Base-by-base conservation (phyloP, 1,140 invertebrate genomes). In the Arion vulgaris region DNA sequence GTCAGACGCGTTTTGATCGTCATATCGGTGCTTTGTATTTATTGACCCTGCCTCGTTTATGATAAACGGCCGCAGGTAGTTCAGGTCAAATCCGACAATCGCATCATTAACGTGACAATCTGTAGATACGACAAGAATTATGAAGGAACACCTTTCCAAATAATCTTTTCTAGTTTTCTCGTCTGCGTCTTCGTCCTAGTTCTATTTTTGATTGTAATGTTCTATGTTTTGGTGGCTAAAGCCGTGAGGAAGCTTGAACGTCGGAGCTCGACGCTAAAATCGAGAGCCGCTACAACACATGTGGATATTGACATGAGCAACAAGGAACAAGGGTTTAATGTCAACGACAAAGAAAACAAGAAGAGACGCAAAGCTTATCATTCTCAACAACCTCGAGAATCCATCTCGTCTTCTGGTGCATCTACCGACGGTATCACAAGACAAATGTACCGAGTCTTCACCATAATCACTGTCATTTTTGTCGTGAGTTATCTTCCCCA, bases 101-200 rank as follows among this genome's bases (percentile, higher is more conserved):
- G 15, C 45, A 32, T 77, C 1, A 49, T 77, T 9, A 57, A 77
- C 74, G 26, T 57, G 1, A 77, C 74, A 45, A 77, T 77, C 74
- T 77, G 74, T 32, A 28, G 74, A 9, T 32, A 28, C 74, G 74
- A 77, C 15, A 5, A 77, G 74, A 32, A 53, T 2, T 57, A 77
- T 41, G n/a, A 77, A 11, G 74, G 51, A 17, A 77, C 41, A 26
- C 32, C 13, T 32, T 28, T 57, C 11, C 45, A 77, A 32, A 28
- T 28, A 2, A 34, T 32, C 49, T 77, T 77, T 49, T 32, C 23
- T 49, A 28, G 13, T 28, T 53, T 57, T 32, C 74, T 77, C 15
- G 1, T 32, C 4, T 28, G 32, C 23, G 49, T 28, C n/a, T 77
- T 77, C 45, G 5, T 15, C 15, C 19, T 77, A 5, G 51, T 57